phyloP scores from a whole-genome alignment of 2,113 vertebrate species.

The Peromyscus polionotus region DNA sequence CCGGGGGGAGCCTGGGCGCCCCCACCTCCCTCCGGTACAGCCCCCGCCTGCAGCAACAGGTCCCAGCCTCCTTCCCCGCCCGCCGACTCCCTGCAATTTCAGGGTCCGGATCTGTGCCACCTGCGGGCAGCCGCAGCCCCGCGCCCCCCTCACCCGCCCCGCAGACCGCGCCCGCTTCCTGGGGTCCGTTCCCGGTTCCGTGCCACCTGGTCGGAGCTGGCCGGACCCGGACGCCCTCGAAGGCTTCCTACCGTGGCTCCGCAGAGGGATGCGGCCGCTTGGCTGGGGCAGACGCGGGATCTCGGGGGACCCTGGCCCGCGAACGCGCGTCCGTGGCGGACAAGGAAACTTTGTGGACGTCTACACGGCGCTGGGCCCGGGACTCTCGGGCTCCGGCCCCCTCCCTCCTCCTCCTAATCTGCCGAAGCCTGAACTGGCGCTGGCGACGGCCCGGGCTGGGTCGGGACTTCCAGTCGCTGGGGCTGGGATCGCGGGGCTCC shows the following conservation, averaged over 20 bases:
- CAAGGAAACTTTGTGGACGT: constrained; percentile 74
- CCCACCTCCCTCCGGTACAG: background rate
- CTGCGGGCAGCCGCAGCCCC: background rate
- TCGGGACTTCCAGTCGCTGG: constrained; percentile 52
- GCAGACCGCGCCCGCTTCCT: background rate
- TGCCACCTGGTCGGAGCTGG: constrained; percentile 46
- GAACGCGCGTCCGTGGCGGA: background rate
- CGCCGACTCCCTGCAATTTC: background rate
- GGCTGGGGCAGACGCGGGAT: constrained; percentile 37
- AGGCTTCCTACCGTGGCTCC: background rate
- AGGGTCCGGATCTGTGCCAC: background rate
- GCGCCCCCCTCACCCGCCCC: background rate
- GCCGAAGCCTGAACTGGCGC: constrained; percentile 50
- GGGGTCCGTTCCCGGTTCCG: background rate
- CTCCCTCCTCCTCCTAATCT: constrained; percentile 58
- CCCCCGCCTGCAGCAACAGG: constrained; percentile 72
- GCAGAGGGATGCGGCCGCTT: background rate
- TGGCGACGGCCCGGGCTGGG: constrained; percentile 53
- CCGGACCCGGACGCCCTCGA: background rate
- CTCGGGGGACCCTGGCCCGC: background rate
- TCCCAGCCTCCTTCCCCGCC: background rate
- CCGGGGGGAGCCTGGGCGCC: background rate
- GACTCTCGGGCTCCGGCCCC: constrained; percentile 48
- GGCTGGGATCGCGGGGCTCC: constrained; percentile 73
- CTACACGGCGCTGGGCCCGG: background rate